phyloP scores from a whole-genome alignment of 2,888 invertebrate species.

The Cephus spinipes region DNA sequence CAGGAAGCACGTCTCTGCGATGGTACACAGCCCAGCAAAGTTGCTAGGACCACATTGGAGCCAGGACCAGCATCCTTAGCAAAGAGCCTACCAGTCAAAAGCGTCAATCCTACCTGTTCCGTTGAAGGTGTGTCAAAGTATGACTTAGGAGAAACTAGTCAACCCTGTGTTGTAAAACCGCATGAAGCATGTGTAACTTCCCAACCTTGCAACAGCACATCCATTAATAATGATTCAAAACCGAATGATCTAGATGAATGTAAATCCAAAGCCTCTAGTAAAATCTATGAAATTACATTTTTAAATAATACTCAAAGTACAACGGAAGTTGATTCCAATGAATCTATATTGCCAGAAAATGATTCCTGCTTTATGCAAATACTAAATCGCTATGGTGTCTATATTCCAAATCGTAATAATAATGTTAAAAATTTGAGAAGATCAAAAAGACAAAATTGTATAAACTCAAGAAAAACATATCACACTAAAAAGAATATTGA shows the following conservation, averaged over 20 bases:
- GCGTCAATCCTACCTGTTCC: conserved; percentile 62
- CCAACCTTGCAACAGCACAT: neutral
- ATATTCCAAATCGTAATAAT: conserved; percentile 11
- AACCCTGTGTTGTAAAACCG: neutral
- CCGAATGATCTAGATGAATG: neutral
- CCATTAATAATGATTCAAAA: neutral
- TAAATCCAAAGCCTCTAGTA: neutral
- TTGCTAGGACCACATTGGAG: conserved; percentile 73
- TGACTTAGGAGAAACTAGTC: conserved; percentile 4
- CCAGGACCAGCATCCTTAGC: conserved; percentile 61
- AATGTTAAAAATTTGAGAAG: conserved; percentile 8
- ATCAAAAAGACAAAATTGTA: conserved; percentile 5
- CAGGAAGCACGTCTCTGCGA: conserved; percentile 89
- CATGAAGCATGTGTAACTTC: neutral
- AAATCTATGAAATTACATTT: neutral
- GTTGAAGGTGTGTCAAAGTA: conserved; percentile 56
- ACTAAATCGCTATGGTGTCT: conserved; percentile 11
- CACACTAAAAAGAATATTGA: neutral
- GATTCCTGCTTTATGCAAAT: conserved; percentile 10
- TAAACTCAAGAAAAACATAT: neutral
- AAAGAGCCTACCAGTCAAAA: conserved; percentile 62
- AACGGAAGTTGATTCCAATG: neutral
- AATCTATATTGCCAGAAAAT: neutral
- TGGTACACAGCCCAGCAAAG: conserved; percentile 76
- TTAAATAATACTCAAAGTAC: neutral